phyloP scores from a whole-genome alignment of 2,113 vertebrate genomes.

The Percopsis transmontana region DNA sequence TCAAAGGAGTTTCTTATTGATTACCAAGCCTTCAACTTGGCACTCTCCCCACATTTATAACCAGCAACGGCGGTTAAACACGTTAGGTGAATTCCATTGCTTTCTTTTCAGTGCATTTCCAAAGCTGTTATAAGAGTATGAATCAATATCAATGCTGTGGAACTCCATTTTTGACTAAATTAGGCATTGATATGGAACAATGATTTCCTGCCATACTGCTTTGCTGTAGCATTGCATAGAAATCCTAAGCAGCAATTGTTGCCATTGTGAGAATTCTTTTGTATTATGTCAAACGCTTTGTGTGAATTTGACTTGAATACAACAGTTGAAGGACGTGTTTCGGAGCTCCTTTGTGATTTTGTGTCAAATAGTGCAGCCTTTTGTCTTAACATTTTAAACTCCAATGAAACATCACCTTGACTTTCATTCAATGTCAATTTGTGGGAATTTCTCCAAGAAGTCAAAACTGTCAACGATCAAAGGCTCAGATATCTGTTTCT shows the following conservation, averaged over 20 bases:
- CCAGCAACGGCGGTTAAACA: no score
- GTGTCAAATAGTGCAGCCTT: slow-evolving; percentile 34
- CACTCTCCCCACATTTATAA: no score
- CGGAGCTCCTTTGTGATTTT: slow-evolving; percentile 12
- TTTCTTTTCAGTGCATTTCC: no score
- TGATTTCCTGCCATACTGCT: no score
- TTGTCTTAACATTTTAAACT: slow-evolving; percentile 38
- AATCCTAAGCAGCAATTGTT: no score
- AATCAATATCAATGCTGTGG: no score
- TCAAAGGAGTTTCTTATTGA: no score
- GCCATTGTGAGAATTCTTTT: slow-evolving; percentile 11
- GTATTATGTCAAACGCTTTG: slow-evolving; percentile 6
- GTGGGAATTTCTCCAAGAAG: slow-evolving; percentile 44
- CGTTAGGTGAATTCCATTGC: no score
- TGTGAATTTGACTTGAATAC: slow-evolving; percentile 15
- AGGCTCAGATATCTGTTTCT: slow-evolving; percentile 17
- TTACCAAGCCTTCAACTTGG: no score
- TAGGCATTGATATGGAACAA: background rate
- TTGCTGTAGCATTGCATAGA: no score
- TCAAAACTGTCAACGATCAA: slow-evolving; percentile 42
- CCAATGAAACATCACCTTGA: slow-evolving; percentile 30
- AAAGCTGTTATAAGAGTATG: no score
- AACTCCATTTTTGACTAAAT: background rate
- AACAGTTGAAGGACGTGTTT: slow-evolving; percentile 1
- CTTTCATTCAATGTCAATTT: slow-evolving; percentile 49